phyloP scores from a whole-genome alignment of 2,797 vertebrate genomes.

The Diglossa cyanea region DNA sequence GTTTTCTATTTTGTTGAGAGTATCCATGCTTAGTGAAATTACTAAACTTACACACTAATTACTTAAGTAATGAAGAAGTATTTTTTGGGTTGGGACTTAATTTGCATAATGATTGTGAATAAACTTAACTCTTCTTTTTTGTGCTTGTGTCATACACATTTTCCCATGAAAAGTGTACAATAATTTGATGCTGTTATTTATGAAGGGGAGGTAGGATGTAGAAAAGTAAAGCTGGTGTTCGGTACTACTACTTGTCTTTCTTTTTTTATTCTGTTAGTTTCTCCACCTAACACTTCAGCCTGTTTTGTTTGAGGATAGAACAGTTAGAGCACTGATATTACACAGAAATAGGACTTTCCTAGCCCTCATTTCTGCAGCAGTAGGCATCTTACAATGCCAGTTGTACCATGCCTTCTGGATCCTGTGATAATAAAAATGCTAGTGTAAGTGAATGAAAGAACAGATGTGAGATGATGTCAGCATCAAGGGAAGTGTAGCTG shows the following conservation, averaged over 20 bases:
- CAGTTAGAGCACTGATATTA: neutral
- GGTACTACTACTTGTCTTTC: neutral
- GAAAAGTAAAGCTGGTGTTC: neutral
- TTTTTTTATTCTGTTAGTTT: neutral
- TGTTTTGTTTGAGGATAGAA: neutral
- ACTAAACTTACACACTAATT: neutral
- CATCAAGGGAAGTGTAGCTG: conserved; percentile 30
- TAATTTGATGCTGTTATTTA: neutral
- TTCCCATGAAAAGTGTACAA: neutral
- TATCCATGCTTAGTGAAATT: neutral
- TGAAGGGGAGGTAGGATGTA: neutral
- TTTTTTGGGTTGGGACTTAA: neutral
- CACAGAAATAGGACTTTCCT: neutral
- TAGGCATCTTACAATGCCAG: neutral
- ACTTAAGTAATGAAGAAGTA: neutral
- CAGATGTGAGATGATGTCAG: conserved; percentile 57
- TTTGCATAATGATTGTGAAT: neutral
- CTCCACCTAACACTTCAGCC: neutral
- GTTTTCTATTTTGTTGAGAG: neutral
- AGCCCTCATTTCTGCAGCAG: neutral
- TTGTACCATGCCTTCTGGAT: conserved; percentile 12
- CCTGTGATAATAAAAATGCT: conserved; percentile 24
- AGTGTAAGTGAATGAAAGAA: conserved; percentile 26
- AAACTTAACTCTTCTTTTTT: neutral
- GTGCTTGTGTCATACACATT: neutral